Base-by-base conservation (phyloP, 2,113 vertebrate genomes). In the Pimephales promelas region DNA sequence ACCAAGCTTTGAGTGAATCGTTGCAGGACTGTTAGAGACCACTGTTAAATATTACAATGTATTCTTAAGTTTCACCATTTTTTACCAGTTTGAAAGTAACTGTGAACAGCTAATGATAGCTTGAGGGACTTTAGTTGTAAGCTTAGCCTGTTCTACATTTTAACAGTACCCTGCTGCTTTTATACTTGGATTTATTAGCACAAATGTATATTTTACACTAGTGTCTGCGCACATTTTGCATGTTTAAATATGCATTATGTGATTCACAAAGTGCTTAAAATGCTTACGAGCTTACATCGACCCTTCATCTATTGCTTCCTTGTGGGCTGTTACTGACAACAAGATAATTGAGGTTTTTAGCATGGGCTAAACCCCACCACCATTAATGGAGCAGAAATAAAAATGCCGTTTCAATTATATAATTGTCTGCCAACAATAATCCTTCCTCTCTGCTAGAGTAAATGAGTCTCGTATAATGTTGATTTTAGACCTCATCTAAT, bases 221-320 rank as follows among this genome's bases (percentile, higher is more conserved):
- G 34, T 73, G n/a, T 80, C 59, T 70, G n/a, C 49, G n/a, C 49
- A 24, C 40, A 54, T 73, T 76, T 78, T 66, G 75, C 34, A 56
- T 79, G 56, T 83, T 82, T 86, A 78, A 85, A 82, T 82, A 83
- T 85, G 57, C 34, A 79, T 83, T 47, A 71, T 74, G 59, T 73
- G 31, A 77, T 88, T 86, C 83, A 81, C 81, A 83, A 83, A 68
- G 31, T n/a, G 22, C 49, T 64, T 85, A 83, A 86, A 82, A 75
- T 57, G 66, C 61, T 84, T 45, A 84, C 77, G 70, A 83, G 54
- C 43, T 81, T 86, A 85, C 40, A 71, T 76, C 13, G 80, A 47
- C 24, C 61, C 82, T 59, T 82, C 71, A 81, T 82, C 71, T 73
- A 71, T 80, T 59, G 45, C 54, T 72, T 83, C 79, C 52, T 52